A percentile compares a stretch with the other conserved stretches of the same genome.
Evolutionary conservation across 2,797 vertebrate genomes (phyloP).

Genomic region (Myotis planiceps): DNA sequence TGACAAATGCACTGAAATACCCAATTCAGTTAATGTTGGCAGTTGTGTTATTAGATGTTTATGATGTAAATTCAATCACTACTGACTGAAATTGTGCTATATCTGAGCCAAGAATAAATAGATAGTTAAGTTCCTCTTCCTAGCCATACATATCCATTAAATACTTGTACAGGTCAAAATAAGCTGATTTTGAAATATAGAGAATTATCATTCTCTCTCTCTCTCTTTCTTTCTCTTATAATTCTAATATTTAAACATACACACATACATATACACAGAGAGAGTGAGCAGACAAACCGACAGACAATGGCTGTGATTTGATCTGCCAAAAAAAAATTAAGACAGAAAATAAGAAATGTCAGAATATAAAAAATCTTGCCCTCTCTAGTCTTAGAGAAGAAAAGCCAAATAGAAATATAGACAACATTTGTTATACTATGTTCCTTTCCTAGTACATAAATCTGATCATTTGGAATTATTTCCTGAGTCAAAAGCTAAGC

Average conservation of each 20-base stretch:
- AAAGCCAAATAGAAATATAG: background rate
- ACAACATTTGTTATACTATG: background rate
- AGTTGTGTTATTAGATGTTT: background rate
- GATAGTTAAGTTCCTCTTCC: background rate
- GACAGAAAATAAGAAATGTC: background rate
- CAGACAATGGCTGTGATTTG: background rate
- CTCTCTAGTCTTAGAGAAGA: background rate
- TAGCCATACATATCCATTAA: slow-evolving; percentile 7
- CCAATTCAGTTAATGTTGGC: background rate
- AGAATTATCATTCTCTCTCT: background rate
- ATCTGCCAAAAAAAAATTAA: background rate
- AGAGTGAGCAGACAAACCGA: background rate
- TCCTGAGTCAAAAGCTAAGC: background rate
- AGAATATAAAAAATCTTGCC: background rate
- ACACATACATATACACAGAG: background rate
- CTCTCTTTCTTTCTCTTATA: too few species aligned
- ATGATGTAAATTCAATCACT: slow-evolving; percentile 29
- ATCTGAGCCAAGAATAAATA: slow-evolving; percentile 31
- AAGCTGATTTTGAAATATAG: slow-evolving; percentile 3
- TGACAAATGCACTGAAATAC: background rate
- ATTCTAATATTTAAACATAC: background rate
- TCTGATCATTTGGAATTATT: background rate
- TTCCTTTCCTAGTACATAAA: background rate
- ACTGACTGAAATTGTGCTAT: background rate
- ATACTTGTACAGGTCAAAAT: background rate